Evolutionary conservation across 2,797 vertebrate species (phyloP), one percentile per base, ranked within the genome.

Genomic region (Silurus lanzhouensis): DNA sequence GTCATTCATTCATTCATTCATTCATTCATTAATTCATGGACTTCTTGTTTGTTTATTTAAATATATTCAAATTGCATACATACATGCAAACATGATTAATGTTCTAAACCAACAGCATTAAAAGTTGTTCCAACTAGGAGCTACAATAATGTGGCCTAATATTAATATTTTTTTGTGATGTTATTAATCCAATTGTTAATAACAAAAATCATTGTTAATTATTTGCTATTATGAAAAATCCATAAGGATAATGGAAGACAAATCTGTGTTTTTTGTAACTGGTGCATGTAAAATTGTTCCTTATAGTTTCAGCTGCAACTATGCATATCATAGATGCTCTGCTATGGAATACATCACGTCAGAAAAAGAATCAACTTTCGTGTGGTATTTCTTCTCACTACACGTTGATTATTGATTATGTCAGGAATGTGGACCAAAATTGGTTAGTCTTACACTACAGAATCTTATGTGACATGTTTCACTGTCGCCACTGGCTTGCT

Each of bases 401-500:
- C n/a, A 55, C 0, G 4, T 52, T 0, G 48, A 9, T 48, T 76
- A 17, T 57, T 76, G 52, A 15, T 74, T n/a, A 6, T 71, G 60
- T 61, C 60, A 68, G 44, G 20, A 81, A 81, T 87, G 67, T 75
- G 17, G 27, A 58, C 55, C 25, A 60, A 86, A 57, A 70, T 27
- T 6, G n/a, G 48, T 57, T 71, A 60, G 19, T 70, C 14, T 81
- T 75, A 58, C 70, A 61, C 66, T 20, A 77, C 70, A 31, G 25
- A 48, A 31, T 58, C n/a, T 76, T 76, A 57, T 57, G 52, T 31
- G 52, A 76, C 15, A 58, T 57, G 48, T 52, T 52, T 52, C 8
- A 52, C 48, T 52, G 48, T 52, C 10, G 0, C 48, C 48, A 52
- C 10, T 7, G 48, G 6, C 10, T 52, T 52, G 48, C 10, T 52